Evolutionary conservation across 2,888 invertebrate genomes (phyloP).

Genomic region (Lagria hirta): DNA sequence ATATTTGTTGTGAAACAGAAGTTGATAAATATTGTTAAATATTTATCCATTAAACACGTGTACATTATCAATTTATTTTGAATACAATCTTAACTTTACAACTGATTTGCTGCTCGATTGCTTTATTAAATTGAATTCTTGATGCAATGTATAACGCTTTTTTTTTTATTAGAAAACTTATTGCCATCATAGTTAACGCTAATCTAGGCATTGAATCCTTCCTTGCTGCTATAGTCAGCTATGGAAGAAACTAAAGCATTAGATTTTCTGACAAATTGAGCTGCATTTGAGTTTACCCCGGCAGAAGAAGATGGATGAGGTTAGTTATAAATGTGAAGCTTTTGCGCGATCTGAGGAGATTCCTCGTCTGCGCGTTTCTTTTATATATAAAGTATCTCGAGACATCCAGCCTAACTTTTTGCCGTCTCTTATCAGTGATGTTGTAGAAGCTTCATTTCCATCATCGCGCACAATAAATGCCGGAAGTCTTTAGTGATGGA

Average conservation of each 20-base stretch:
- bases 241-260: conserved; percentile 48
- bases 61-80: too few species aligned
- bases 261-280: conserved; percentile 59
- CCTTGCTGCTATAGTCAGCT: conserved; percentile 34
- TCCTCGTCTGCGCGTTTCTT: conserved; percentile 53
- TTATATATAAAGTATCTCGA: conserved; percentile 53
- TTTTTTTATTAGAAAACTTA: too few species aligned
- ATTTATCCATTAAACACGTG: too few species aligned
- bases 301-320: conserved; percentile 58
- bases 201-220: too few species aligned
- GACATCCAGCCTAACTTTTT: conserved; percentile 48
- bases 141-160: too few species aligned
- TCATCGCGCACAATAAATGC: conserved; percentile 49
- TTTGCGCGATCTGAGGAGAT: conserved; percentile 55
- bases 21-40: too few species aligned
- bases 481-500: conserved; percentile 45
- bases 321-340: conserved; percentile 60
- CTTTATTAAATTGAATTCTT: too few species aligned
- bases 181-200: too few species aligned
- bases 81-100: too few species aligned
- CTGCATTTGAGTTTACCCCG: conserved; percentile 55
- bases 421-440: conserved; percentile 52
- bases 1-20: too few species aligned
- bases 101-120: too few species aligned
- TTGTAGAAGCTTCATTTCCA: conserved; percentile 55